Base-by-base conservation (phyloP, 2,888 invertebrate genomes). In the Cistogaster globosa region DNA sequence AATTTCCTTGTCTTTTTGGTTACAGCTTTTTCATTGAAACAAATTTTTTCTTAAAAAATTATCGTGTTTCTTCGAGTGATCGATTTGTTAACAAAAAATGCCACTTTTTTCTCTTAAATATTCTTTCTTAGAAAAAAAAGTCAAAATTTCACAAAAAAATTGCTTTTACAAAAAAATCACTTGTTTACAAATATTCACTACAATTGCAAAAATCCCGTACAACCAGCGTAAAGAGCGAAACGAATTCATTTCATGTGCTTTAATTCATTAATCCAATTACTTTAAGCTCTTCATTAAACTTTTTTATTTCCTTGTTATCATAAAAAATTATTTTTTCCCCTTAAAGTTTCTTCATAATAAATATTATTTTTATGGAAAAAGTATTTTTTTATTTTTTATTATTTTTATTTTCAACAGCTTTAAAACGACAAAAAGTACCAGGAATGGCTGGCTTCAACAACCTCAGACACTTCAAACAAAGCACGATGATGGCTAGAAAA, bases 401-500 rank as follows among this genome's bases (percentile, higher is more conserved):
- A 58, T 60, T 67, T 32, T 65, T 11, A 67, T 65, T 22, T 67
- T 65, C n/a, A 62, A 32, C 36, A 78, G 2, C 8, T 12, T 42
- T 42, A 42, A 68, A 45, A 71, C 48, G 48, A 36, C 14, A 74
- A 69, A 72, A 22, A 57, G 26, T 38, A 42, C 42, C 65, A 32
- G 67, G 58, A 65, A 67, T 51, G 79, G 51, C 79, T 51, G 79
- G 51, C 79, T 51, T 55, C 74, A 74, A 60, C 67, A 74, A 80
- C 65, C 72, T 67, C 80, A 72, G 72, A 58, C 42, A 67, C 74
- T 67, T 67, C 57, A 74, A 74, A 74, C 45, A 80, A 80, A 80
- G 63, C 58, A 48, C 60, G 38, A 65, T 80, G 38, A 58, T 80
- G 60, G 60, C 74, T 53, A 60, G 58, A 67, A 74, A 74, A 80